Conservation (phyloP, 1,140 invertebrate genomes). For the Meloidogyne floridensis region DNA sequence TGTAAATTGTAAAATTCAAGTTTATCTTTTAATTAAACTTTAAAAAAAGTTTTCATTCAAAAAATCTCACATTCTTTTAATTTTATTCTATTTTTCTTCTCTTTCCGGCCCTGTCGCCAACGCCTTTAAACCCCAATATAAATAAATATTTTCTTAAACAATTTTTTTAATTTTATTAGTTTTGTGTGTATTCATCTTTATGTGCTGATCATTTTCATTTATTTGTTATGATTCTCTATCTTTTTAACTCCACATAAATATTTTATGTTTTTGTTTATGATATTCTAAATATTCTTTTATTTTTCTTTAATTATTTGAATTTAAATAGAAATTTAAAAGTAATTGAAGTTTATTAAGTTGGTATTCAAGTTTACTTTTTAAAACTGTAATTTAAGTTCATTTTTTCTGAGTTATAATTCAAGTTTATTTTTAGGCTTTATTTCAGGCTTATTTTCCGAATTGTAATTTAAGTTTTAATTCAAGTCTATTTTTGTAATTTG, state of each 20-base stretch:
- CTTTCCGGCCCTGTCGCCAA: not conserved
- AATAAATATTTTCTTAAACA: not conserved
- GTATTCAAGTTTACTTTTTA: too few species aligned
- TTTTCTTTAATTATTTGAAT: too few species aligned
- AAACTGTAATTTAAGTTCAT: too few species aligned
- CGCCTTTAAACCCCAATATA: not conserved
- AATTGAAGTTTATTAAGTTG: too few species aligned
- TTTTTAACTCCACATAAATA: not conserved
- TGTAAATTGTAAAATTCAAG: too few species aligned
- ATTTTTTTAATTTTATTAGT: not conserved
- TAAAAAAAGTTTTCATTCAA: not conserved
- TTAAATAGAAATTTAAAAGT: too few species aligned
- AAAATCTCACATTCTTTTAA: not conserved
- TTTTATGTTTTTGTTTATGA: not conserved
- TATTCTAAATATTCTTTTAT: not conserved
- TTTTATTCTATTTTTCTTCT: not conserved
- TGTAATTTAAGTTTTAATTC: too few species aligned
- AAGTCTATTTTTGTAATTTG: too few species aligned
- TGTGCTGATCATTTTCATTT: not conserved
- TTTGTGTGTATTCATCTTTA: not conserved
- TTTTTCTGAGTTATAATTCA: too few species aligned
- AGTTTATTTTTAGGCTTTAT: too few species aligned
- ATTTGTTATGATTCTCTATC: not conserved
- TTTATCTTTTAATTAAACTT: too few species aligned
- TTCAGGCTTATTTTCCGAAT: too few species aligned